phyloP scores from a whole-genome alignment of 2,888 invertebrate species.

The Callyntrura sp. region DNA sequence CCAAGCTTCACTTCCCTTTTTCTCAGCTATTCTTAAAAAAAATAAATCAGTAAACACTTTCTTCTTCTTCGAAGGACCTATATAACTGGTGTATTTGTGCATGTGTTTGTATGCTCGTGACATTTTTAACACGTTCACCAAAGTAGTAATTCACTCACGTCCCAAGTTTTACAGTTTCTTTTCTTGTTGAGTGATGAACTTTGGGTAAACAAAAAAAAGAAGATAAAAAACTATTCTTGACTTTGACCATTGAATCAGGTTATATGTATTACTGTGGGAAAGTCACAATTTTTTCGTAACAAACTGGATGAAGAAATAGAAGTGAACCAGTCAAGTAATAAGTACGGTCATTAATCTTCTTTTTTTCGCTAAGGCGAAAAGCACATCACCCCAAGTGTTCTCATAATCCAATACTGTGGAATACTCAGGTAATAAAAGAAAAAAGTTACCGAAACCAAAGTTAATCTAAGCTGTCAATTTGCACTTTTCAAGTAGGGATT shows the following conservation, averaged over 20 bases:
- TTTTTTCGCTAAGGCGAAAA: slow-evolving; percentile 49
- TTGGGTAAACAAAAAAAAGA: background rate
- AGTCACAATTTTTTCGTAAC: background rate
- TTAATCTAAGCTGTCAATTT: slow-evolving; percentile 38
- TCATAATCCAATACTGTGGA: slow-evolving; percentile 65
- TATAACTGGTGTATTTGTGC: background rate
- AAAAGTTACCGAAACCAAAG: slow-evolving; percentile 57
- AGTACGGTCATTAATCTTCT: background rate
- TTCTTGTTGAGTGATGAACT: slow-evolving; percentile 34
- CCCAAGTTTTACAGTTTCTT: slow-evolving; percentile 28
- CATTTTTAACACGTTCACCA: slow-evolving; percentile 41
- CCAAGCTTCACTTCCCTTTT: background rate
- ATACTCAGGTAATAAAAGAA: slow-evolving; percentile 70
- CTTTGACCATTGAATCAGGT: slow-evolving; percentile 40
- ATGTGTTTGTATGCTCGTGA: slow-evolving; percentile 56
- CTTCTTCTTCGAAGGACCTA: slow-evolving; percentile 14
- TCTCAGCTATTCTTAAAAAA: background rate
- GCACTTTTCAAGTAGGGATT: slow-evolving; percentile 18
- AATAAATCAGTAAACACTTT: slow-evolving; percentile 27
- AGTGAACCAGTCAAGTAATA: slow-evolving; percentile 13
- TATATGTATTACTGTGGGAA: background rate
- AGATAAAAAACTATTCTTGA: slow-evolving; percentile 22
- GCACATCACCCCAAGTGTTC: slow-evolving; percentile 38
- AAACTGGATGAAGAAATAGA: background rate
- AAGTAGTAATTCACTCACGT: slow-evolving; percentile 47